Percentiles rank a stretch among this genome's conserved stretches.
phyloP scores from a whole-genome alignment of 2,113 vertebrate genomes.

The Pogona vitticeps region DNA sequence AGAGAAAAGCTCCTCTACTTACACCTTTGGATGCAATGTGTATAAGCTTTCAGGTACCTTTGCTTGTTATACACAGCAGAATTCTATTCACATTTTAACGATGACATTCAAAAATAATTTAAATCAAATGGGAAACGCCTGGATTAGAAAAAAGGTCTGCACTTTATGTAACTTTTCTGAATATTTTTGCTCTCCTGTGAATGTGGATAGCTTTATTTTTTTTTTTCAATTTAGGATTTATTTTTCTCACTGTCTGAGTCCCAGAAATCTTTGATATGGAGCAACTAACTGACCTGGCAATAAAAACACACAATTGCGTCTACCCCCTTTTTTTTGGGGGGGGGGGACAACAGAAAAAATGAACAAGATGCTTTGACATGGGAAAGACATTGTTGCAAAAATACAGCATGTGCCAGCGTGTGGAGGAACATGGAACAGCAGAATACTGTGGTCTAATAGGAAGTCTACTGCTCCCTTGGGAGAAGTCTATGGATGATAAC shows the following conservation, averaged over 20 bases:
- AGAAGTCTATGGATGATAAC: slow-evolving; percentile 18
- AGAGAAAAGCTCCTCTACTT: neutral
- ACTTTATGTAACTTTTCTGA: neutral
- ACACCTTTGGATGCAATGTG: neutral
- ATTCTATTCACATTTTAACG: neutral
- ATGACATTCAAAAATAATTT: neutral
- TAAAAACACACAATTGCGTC: neutral
- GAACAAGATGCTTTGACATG: neutral
- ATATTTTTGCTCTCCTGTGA: neutral
- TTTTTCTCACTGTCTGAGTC: neutral
- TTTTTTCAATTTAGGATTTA: neutral
- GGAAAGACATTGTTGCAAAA: neutral
- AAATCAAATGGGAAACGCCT: neutral
- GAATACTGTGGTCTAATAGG: slow-evolving; percentile 56
- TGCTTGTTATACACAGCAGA: neutral
- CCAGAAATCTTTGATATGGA: neutral
- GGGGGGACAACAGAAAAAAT: neutral
- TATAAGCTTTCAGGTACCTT: neutral
- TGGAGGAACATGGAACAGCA: slow-evolving; percentile 40
- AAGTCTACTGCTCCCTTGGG: slow-evolving; percentile 34
- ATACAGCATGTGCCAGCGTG: slow-evolving; percentile 13
- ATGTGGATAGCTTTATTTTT: neutral
- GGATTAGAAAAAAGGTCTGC: neutral
- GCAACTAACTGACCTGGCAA: neutral
- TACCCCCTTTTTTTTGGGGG: neutral